Evolutionary conservation across 2,113 vertebrate genomes (phyloP).

Genomic region (Rhipidura dahli): DNA sequence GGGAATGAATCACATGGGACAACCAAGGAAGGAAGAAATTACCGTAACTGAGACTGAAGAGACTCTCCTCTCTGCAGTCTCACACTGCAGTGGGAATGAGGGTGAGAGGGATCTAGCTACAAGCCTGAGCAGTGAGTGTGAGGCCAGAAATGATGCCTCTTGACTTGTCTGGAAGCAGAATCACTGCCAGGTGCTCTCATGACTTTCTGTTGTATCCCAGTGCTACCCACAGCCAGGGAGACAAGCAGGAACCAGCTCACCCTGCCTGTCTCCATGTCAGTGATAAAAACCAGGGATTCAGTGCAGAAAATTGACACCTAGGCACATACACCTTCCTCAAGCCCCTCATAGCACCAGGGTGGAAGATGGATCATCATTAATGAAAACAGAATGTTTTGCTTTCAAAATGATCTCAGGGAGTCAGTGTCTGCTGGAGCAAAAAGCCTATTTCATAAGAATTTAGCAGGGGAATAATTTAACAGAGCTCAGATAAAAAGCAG

Average conservation of each 20-base stretch:
- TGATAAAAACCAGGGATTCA: not conserved
- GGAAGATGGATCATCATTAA: not conserved
- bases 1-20: not conserved
- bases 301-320: not conserved
- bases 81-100: not conserved
- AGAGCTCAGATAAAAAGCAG: constrained; percentile 45
- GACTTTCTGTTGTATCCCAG: not conserved
- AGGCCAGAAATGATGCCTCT: not conserved
- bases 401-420: constrained; percentile 2
- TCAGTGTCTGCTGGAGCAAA: not conserved
- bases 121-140: not conserved
- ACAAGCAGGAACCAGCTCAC: not conserved
- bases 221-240: not conserved
- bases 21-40: not conserved
- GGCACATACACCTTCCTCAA: not conserved
- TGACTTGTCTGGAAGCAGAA: not conserved
- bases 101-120: not conserved
- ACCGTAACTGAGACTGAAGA: not conserved
- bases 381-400: not conserved
- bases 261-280: accelerated
- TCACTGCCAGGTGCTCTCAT: not conserved
- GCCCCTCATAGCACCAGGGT: not conserved
- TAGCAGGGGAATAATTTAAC: constrained; percentile 48
- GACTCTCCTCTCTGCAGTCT: not conserved
- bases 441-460: constrained; percentile 19